Conservation (phyloP, 2,888 invertebrate genomes). For the Eilema depressum region DNA sequence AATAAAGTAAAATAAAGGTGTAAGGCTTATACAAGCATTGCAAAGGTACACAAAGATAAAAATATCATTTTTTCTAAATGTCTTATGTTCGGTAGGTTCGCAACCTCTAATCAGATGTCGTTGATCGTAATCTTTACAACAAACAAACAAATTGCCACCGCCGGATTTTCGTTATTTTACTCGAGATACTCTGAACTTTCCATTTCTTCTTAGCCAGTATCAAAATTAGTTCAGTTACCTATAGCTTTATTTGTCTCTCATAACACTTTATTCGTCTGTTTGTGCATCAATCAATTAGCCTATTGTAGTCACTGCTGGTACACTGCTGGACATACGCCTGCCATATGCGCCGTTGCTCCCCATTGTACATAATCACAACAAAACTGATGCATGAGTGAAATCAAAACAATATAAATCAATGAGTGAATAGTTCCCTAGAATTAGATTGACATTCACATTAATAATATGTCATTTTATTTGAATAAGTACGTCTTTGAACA, state of each 20-base stretch:
- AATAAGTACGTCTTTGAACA: too few species aligned
- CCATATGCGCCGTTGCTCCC: too few species aligned
- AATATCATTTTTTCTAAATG: constrained; percentile 10
- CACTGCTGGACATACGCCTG: too few species aligned
- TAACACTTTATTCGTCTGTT: too few species aligned
- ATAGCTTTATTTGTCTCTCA: neutral
- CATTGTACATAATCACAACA: too few species aligned
- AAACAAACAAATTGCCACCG: constrained; percentile 9
- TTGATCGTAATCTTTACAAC: constrained; percentile 9
- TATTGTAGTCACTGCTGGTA: too few species aligned
- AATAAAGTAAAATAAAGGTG: neutral
- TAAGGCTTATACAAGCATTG: neutral
- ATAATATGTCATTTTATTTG: too few species aligned
- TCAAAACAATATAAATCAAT: too few species aligned
- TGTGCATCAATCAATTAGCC: too few species aligned
- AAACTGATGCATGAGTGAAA: too few species aligned
- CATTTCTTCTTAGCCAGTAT: neutral
- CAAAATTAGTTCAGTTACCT: neutral
- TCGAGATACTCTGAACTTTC: neutral
- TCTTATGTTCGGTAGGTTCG: neutral
- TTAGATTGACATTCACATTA: too few species aligned
- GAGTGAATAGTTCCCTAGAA: too few species aligned
- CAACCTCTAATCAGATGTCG: constrained; percentile 8
- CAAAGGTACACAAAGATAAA: constrained; percentile 3
- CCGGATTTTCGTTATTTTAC: neutral